Conservation (phyloP, 2,888 invertebrate genomes). For the Dryobotodes eremita region DNA sequence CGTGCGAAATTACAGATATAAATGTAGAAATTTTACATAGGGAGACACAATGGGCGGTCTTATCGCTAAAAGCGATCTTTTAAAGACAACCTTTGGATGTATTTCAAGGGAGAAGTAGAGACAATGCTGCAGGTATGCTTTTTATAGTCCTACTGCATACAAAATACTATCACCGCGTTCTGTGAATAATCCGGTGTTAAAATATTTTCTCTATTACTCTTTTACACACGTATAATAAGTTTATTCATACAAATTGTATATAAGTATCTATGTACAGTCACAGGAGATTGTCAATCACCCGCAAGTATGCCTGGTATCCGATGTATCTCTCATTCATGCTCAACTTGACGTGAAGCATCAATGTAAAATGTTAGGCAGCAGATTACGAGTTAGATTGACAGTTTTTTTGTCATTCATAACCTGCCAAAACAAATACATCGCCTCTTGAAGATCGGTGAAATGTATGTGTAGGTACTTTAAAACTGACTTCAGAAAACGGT, state of each 20-base stretch:
- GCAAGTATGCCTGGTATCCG: slow-evolving; percentile 23
- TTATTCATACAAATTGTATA: background rate
- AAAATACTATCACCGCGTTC: no score
- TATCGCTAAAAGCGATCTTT: no score
- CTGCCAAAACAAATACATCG: background rate
- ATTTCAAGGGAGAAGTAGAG: background rate
- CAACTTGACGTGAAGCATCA: slow-evolving; percentile 38
- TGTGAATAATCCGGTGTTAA: background rate
- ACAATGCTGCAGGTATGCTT: background rate
- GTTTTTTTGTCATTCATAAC: background rate
- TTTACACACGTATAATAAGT: background rate
- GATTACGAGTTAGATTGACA: slow-evolving; percentile 41
- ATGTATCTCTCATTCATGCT: slow-evolving; percentile 53
- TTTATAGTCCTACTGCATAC: background rate
- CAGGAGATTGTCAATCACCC: slow-evolving; percentile 47
- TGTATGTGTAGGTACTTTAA: background rate
- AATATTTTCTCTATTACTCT: background rate
- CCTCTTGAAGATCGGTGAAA: background rate
- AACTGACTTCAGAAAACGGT: background rate
- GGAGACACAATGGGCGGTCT: no score
- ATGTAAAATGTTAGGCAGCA: slow-evolving; percentile 15
- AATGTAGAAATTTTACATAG: no score
- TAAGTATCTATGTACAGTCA: background rate
- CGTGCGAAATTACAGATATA: no score
- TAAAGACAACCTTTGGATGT: background rate